phyloP scores from a whole-genome alignment of 1,140 invertebrate species.

The Tribolium madens region DNA sequence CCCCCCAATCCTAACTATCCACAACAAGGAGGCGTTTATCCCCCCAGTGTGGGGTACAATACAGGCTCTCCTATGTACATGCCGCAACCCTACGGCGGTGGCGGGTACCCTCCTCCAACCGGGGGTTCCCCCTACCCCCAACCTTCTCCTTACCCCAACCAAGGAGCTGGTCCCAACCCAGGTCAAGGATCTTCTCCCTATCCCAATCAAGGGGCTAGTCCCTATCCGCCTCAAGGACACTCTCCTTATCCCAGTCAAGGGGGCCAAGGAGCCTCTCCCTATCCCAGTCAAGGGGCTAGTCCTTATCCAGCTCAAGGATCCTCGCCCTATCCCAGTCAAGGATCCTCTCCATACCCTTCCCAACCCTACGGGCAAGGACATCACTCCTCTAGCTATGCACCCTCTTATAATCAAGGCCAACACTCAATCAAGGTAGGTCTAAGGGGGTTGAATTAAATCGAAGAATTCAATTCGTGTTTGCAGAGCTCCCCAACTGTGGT shows the following conservation, averaged over 20 bases:
- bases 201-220: background rate
- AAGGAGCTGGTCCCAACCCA: too few species aligned
- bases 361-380: constrained; percentile 14
- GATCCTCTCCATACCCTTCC: constrained; percentile 1
- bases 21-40: constrained; percentile 55
- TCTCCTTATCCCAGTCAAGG: background rate
- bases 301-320: background rate
- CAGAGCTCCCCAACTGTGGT: constrained; percentile 77
- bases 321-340: background rate
- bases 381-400: constrained; percentile 16
- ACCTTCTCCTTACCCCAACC: background rate
- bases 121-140: constrained; percentile 43
- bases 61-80: constrained; percentile 62
- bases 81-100: constrained; percentile 58
- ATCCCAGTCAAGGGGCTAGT: constrained; percentile 15
- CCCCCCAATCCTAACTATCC: constrained; percentile 52
- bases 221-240: background rate
- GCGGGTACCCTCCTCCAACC: constrained; percentile 45
- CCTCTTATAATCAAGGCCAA: constrained; percentile 6
- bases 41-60: constrained; percentile 60
- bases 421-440: constrained; percentile 5
- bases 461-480: constrained; percentile 48
- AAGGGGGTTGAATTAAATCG: background rate
- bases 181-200: background rate
- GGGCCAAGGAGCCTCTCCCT: constrained; percentile 9